A percentile compares a stretch with the other conserved stretches of the same genome.
phyloP scores from a whole-genome alignment of 2,888 invertebrate genomes.

The Invenusta paracnida region DNA sequence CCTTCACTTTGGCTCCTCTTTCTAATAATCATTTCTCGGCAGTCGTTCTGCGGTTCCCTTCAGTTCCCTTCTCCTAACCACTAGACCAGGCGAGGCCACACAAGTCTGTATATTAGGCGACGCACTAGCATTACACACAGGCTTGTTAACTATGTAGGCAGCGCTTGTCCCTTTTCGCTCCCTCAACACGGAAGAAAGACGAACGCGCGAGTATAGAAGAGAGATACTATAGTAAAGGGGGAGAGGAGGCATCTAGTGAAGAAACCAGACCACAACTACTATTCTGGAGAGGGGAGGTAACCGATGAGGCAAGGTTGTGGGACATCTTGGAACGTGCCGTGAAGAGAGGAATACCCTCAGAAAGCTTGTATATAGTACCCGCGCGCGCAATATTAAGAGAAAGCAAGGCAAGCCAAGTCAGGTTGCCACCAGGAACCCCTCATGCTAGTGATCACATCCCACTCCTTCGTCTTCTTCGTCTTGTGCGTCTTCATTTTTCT shows the following conservation, averaged over 20 bases:
- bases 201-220: not conserved
- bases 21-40: slow-evolving; percentile 26
- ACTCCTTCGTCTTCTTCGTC: slow-evolving; percentile 17
- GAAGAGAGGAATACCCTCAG: not conserved
- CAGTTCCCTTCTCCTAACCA: slow-evolving; percentile 16
- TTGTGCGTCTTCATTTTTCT: too few species aligned
- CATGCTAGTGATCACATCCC: slow-evolving; percentile 29
- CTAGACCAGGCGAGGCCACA: not conserved
- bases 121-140: not conserved
- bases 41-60: slow-evolving; percentile 18
- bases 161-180: not conserved
- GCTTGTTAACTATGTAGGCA: too few species aligned
- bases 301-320: slow-evolving; percentile 3
- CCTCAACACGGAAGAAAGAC: not conserved
- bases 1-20: not conserved
- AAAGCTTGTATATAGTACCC: not conserved
- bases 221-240: not conserved
- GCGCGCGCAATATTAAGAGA: too few species aligned
- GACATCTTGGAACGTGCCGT: slow-evolving; percentile 29
- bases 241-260: not conserved
- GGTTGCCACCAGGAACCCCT: slow-evolving; percentile 23
- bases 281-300: not conserved
- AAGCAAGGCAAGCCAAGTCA: slow-evolving; percentile 25
- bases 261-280: not conserved
- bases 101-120: not conserved